These are phyloP conservation scores for Calidris pygmaea DNA, from an alignment of 2,113 vertebrate genomes.

Conservation along the genomic window DNA sequence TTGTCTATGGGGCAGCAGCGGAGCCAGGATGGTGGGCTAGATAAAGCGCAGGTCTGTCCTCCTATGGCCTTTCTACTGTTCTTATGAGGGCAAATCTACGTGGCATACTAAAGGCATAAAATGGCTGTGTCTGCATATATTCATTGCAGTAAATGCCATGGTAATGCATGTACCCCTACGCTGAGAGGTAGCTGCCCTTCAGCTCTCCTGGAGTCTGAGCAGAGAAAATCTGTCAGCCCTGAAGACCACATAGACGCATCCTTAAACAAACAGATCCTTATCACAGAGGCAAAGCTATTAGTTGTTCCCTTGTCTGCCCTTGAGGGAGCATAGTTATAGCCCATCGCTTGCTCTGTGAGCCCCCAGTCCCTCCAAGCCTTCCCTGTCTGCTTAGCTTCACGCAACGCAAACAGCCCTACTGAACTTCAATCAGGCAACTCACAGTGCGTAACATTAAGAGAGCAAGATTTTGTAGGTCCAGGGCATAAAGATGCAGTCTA, in stretches of 20 bases:
- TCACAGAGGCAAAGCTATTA: not conserved
- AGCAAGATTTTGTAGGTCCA: not conserved
- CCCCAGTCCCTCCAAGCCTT: not conserved
- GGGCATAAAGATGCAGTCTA: not conserved
- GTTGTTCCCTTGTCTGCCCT: not conserved
- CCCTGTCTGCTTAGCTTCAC: not conserved
- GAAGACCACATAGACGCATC: not conserved
- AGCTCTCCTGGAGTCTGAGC: not conserved
- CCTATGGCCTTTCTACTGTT: not conserved
- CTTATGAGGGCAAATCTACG: not conserved
- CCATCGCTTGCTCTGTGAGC: not conserved
- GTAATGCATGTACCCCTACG: not conserved
- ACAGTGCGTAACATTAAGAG: accelerated
- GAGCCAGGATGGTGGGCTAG: accelerated
- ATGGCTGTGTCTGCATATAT: not conserved
- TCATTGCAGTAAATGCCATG: not conserved
- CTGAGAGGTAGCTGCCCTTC: not conserved
- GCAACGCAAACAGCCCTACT: not conserved
- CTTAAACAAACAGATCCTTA: not conserved
- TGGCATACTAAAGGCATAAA: not conserved
- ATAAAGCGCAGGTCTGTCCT: not conserved
- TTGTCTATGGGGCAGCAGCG: not conserved
- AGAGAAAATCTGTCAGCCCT: not conserved
- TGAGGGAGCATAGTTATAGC: not conserved
- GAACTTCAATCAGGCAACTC: not conserved